phyloP scores from a whole-genome alignment of 2,797 vertebrate genomes.

The Octomys mimax region DNA sequence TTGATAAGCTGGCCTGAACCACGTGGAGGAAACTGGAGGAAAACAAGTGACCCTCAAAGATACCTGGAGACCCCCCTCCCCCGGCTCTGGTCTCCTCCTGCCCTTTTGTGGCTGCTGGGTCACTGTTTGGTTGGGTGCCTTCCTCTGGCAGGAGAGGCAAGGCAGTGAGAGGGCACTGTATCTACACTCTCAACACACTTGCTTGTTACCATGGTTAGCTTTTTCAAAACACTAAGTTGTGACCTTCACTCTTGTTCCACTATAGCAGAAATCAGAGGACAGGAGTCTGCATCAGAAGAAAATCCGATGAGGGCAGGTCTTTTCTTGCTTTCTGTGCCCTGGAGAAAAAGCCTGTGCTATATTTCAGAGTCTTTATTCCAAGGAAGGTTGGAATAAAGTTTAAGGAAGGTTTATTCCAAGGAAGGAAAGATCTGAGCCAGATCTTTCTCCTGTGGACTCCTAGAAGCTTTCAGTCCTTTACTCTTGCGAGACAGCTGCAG shows the following conservation, averaged over 20 bases:
- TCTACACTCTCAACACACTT: background rate
- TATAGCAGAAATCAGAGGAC: conserved; percentile 20
- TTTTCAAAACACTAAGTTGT: conserved; percentile 39
- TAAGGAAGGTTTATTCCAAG: background rate
- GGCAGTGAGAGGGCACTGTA: background rate
- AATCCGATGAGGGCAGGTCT: background rate
- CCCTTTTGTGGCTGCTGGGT: background rate
- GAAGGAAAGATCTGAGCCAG: background rate
- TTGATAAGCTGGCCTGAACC: background rate
- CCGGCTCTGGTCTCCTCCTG: background rate
- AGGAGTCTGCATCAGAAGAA: background rate
- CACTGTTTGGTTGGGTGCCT: background rate
- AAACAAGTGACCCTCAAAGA: background rate
- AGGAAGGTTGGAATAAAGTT: no score
- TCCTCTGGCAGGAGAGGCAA: conserved; percentile 23
- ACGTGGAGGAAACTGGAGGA: background rate
- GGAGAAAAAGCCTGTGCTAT: background rate
- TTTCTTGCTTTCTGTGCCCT: background rate
- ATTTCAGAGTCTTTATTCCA: background rate
- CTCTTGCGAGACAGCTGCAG: background rate
- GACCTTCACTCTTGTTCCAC: conserved; percentile 19
- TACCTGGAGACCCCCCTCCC: background rate
- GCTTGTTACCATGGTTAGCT: conserved; percentile 66
- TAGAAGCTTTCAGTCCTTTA: background rate
- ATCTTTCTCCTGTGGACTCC: background rate